phyloP scores from a whole-genome alignment of 2,888 invertebrate genomes.

The Meteorus colon region DNA sequence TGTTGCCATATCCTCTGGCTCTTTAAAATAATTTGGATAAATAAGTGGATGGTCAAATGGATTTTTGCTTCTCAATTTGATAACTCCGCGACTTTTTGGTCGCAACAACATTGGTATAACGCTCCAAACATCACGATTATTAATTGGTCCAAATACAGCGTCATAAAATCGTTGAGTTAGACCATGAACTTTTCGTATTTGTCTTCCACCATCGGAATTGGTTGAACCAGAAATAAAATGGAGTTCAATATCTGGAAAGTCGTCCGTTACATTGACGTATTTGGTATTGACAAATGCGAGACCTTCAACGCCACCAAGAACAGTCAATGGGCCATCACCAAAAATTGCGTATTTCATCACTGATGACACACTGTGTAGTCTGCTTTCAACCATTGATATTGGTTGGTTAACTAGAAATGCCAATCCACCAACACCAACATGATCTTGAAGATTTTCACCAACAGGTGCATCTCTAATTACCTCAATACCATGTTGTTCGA shows the following conservation, averaged over 20 bases:
- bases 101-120: conserved; percentile 89
- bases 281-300: conserved; percentile 93
- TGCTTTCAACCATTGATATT: conserved; percentile 85
- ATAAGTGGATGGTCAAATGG: conserved; percentile 93
- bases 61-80: conserved; percentile 87
- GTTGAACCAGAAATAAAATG: conserved; percentile 92
- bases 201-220: conserved; percentile 89
- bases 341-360: conserved; percentile 89
- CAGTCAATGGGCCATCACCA: conserved; percentile 88
- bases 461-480: conserved; percentile 87
- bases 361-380: conserved; percentile 86
- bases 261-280: conserved; percentile 84
- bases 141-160: conserved; percentile 83
- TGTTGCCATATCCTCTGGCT: conserved; percentile 85
- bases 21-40: conserved; percentile 92
- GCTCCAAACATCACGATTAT: conserved; percentile 87
- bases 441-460: conserved; percentile 92
- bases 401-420: conserved; percentile 87
- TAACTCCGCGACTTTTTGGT: conserved; percentile 87
- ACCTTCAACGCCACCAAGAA: conserved; percentile 91
- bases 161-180: conserved; percentile 84
- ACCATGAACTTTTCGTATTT: conserved; percentile 87
- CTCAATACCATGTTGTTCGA: conserved; percentile 83
- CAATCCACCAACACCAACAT: conserved; percentile 89
- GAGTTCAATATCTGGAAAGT: conserved; percentile 92